Percentiles rank a stretch among this genome's conserved stretches.
Evolutionary conservation across 2,113 vertebrate genomes (phyloP).

Genomic region (Dicerorhinus sumatrensis): DNA sequence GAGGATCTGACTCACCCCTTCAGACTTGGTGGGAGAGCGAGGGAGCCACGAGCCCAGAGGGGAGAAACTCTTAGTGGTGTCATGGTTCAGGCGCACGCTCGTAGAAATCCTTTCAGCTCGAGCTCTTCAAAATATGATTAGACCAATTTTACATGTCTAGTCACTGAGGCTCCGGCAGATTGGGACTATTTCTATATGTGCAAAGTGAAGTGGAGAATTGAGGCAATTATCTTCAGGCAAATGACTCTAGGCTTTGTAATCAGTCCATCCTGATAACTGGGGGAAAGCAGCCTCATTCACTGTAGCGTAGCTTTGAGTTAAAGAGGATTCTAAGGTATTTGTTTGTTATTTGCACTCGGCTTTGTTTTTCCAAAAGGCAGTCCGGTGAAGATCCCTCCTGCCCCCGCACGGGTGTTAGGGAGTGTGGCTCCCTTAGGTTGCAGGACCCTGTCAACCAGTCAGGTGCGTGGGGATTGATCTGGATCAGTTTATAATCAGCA

Average conservation of each 20-base stretch:
- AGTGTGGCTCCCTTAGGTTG: neutral
- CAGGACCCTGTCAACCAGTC: neutral
- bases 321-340: slow-evolving; percentile 35
- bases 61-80: neutral
- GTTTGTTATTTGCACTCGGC: slow-evolving; percentile 37
- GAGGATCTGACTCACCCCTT: slow-evolving; percentile 65
- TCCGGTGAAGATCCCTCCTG: neutral
- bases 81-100: slow-evolving; percentile 22
- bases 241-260: slow-evolving; percentile 68
- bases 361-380: slow-evolving; percentile 44
- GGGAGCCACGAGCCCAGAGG: neutral
- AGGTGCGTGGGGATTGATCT: neutral
- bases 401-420: neutral
- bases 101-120: slow-evolving; percentile 16
- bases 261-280: slow-evolving; percentile 57
- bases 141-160: slow-evolving; percentile 69
- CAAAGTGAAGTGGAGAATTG: slow-evolving; percentile 72
- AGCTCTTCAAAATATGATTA: slow-evolving; percentile 73
- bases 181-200: slow-evolving; percentile 66
- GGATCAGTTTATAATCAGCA: rapidly evolving
- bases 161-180: slow-evolving; percentile 55
- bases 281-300: neutral
- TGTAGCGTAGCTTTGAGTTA: neutral
- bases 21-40: neutral
- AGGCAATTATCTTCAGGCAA: slow-evolving; percentile 74